A percentile compares a stretch with the other conserved stretches of the same genome.
Conservation (phyloP, 1,140 invertebrate genomes). For the Aphaenogaster rudis region DNA sequence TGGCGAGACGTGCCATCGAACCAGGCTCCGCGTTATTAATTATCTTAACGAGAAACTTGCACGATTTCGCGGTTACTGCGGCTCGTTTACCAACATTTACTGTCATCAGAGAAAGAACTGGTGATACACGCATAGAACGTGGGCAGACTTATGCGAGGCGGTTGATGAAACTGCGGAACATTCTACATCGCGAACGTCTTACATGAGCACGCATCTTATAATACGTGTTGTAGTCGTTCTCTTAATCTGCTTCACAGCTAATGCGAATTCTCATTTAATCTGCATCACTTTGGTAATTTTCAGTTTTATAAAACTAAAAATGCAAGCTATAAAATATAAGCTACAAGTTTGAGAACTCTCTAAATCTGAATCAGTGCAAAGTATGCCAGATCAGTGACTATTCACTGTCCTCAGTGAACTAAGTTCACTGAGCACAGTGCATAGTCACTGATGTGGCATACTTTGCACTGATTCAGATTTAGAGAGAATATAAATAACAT, state of each 20-base stretch:
- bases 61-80: slow-evolving; percentile 59
- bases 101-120: slow-evolving; percentile 24
- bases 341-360: not conserved
- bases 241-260: not conserved
- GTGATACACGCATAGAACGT: not conserved
- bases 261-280: not conserved
- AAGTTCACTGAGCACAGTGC: no score
- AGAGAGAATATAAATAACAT: not conserved
- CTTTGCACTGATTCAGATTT: no score
- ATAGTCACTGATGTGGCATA: no score
- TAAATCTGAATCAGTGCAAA: no score
- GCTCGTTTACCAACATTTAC: slow-evolving; percentile 54
- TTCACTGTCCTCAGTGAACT: no score
- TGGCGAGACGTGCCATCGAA: slow-evolving; percentile 25
- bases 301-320: not conserved
- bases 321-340: not conserved
- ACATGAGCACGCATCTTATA: slow-evolving; percentile 16
- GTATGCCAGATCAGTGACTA: no score
- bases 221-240: not conserved
- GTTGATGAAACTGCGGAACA: slow-evolving; percentile 17
- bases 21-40: slow-evolving; percentile 58
- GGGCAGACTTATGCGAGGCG: not conserved
- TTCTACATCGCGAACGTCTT: slow-evolving; percentile 44
- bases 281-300: not conserved
- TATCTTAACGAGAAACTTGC: slow-evolving; percentile 57